Conservation (phyloP, 2,888 invertebrate species). For the Agrotis clavis region DNA sequence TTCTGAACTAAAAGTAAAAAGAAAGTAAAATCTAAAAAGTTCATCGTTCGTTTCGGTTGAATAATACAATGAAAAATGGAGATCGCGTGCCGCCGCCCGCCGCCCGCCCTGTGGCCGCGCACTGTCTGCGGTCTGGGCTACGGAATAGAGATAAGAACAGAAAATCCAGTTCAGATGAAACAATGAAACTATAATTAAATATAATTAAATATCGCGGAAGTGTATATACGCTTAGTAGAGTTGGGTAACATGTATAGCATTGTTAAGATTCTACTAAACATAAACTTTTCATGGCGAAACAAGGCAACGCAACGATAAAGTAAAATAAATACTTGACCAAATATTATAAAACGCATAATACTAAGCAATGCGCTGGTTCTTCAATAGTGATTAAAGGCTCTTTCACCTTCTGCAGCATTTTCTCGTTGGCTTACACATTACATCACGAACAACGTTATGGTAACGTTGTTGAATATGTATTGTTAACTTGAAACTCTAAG, state of each 20-base stretch:
- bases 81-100: constrained; percentile 77
- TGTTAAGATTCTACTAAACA: too few species aligned
- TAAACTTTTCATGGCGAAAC: too few species aligned
- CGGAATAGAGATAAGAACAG: constrained; percentile 17
- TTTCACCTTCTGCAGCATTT: background rate
- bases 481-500: constrained; percentile 12
- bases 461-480: constrained; percentile 11
- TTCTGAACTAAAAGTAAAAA: constrained; percentile 56
- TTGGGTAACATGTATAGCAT: too few species aligned
- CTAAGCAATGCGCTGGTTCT: too few species aligned
- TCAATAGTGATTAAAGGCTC: background rate
- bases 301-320: background rate
- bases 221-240: too few species aligned
- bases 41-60: constrained; percentile 78
- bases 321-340: background rate
- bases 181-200: background rate
- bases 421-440: background rate
- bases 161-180: constrained; percentile 11
- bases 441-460: constrained; percentile 1
- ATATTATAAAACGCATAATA: background rate
- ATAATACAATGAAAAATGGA: constrained; percentile 68
- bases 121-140: constrained; percentile 50
- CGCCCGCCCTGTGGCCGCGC: constrained; percentile 65
- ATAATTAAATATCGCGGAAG: background rate
- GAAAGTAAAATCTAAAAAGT: constrained; percentile 78